phyloP scores from a whole-genome alignment of 2,797 vertebrate species.

The Meda fulgida region DNA sequence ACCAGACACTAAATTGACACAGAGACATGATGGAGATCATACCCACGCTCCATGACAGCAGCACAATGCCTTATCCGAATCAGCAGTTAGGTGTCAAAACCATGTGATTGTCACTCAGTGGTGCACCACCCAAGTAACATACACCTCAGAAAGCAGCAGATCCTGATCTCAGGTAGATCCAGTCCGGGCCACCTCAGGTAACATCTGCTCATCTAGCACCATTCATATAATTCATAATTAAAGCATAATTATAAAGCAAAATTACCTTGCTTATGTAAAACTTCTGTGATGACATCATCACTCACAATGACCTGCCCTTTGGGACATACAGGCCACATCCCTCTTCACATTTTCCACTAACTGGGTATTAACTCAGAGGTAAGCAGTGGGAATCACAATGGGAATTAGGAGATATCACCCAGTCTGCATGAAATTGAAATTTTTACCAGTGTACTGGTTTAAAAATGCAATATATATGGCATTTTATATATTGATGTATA shows the following conservation, averaged over 20 bases:
- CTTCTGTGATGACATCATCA: conserved; percentile 34
- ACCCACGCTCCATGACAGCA: not conserved
- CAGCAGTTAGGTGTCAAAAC: conserved; percentile 46
- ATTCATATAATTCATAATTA: not conserved
- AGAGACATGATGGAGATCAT: conserved; percentile 9
- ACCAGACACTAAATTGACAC: conserved; percentile 19
- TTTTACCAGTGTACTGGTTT: too few species aligned
- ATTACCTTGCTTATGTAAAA: conserved; percentile 41
- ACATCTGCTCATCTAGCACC: conserved; percentile 29
- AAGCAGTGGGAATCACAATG: conserved; percentile 5
- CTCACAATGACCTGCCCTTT: conserved; percentile 39
- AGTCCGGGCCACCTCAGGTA: conserved; percentile 27
- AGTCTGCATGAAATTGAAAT: too few species aligned
- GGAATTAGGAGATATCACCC: conserved; percentile 18
- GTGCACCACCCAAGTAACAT: conserved; percentile 4
- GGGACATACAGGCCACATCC: not conserved
- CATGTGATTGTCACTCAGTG: conserved; percentile 34
- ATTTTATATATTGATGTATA: too few species aligned
- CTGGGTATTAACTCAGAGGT: conserved; percentile 24
- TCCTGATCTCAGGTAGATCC: conserved; percentile 36
- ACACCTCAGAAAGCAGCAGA: conserved; percentile 6
- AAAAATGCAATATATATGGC: too few species aligned
- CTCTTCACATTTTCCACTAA: conserved; percentile 42
- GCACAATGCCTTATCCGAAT: conserved; percentile 8
- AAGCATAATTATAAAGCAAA: too few species aligned